Conservation (phyloP, 2,113 vertebrate species). For the Hippopotamus amphibius region DNA sequence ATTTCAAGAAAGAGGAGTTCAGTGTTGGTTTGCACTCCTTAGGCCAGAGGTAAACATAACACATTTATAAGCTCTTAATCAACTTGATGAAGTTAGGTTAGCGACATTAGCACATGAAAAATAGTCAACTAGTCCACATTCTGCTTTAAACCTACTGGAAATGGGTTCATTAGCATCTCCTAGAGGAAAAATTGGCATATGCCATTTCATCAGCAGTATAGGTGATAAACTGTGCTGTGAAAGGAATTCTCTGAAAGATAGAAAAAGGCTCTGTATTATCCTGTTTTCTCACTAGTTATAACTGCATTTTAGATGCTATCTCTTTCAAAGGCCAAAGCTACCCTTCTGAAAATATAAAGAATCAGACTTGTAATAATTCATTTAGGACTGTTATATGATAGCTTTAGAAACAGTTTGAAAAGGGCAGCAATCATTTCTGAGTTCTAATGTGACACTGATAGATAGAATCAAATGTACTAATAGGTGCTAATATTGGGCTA, state of each 20-base stretch:
- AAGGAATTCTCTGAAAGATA: constrained; percentile 7
- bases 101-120: not conserved
- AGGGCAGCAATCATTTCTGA: not conserved
- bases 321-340: constrained; percentile 24
- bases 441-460: not conserved
- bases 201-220: not conserved
- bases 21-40: not conserved
- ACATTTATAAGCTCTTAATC: not conserved
- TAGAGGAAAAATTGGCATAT: constrained; percentile 21
- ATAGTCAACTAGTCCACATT: not conserved
- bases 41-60: constrained; percentile 11
- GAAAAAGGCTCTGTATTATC: not conserved
- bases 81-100: constrained; percentile 17
- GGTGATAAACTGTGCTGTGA: not conserved
- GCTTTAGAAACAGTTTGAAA: constrained; percentile 2
- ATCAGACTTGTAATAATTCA: not conserved
- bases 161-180: not conserved
- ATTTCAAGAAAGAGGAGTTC: not conserved
- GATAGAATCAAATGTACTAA: not conserved
- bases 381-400: not conserved
- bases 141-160: not conserved
- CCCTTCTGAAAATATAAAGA: constrained; percentile 1
- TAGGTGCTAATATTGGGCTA: not conserved
- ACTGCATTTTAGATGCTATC: not conserved
- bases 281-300: constrained; percentile 16